Percentiles rank a stretch among this genome's conserved stretches.
Evolutionary conservation across 2,113 vertebrate species (phyloP).

Genomic region (Erpornis zantholeuca): DNA sequence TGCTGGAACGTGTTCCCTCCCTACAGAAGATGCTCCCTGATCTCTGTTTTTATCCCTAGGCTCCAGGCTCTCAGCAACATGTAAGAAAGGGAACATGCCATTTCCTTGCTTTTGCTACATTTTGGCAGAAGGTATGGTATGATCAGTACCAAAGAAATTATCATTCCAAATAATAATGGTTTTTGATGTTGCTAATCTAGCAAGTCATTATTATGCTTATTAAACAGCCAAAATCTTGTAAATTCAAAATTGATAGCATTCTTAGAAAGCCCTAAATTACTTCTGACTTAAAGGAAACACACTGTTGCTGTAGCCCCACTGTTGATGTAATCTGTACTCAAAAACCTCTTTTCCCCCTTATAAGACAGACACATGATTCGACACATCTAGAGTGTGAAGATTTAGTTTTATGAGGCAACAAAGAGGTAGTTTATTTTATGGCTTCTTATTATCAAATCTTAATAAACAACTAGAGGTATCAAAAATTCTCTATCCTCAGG

Average conservation of each 20-base stretch:
- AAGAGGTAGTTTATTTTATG: not conserved
- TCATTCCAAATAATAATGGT: not conserved
- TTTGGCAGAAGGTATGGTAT: not conserved
- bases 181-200: not conserved
- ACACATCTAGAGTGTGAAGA: not conserved
- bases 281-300: not conserved
- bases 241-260: not conserved
- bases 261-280: not conserved
- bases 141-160: not conserved
- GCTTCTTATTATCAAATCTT: not conserved
- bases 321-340: not conserved
- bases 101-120: not conserved
- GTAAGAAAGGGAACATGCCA: not conserved
- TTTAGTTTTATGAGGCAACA: not conserved
- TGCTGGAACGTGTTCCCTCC: accelerated
- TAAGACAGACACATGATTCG: not conserved
- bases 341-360: not conserved
- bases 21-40: not conserved
- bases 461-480: not conserved
- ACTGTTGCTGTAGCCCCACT: not conserved
- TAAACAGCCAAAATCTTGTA: not conserved
- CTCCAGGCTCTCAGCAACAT: not conserved
- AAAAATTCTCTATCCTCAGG: not conserved
- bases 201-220: not conserved
- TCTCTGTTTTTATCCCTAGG: accelerated